Evolutionary conservation across 2,797 vertebrate species (phyloP), one percentile per base, ranked within the genome.

Genomic region (Monodelphis domestica): DNA sequence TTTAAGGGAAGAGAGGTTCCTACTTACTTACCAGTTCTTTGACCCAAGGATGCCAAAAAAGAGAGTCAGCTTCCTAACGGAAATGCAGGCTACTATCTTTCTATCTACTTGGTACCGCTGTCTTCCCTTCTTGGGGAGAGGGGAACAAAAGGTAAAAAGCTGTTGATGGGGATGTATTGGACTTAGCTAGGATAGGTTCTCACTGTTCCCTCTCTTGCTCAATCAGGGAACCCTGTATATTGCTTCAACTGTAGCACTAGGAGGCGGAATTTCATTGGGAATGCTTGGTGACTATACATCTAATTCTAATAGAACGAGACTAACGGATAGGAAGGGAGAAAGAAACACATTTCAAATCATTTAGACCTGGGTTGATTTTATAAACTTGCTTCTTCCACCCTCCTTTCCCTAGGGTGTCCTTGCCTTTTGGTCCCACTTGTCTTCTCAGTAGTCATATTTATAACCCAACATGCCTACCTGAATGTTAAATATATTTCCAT

Each of bases 61-160:
- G 84, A 50, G 50, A 53, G 12, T 30, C 78, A 2, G 88, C 9
- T 78, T 78, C 21, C 38, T 84, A 50, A 84, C 38, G 26, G 92
- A 55, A 4, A 2, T 26, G 53, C 91, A 89, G 78, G 70, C 87
- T 28, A 24, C 54, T 56, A n/a, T 59, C 12, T 14, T 2, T 88
- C 28, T 88, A 52, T 91, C 90, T 70, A 26, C 30, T 14, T 2
- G 54, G 92, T 56, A n/a, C 3, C 4, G 91, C 88, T 91, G 2
- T 51, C 29, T 26, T 54, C n/a, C 53, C 53, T 57, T 12, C 5
- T 53, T 17, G 1, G 38, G 14, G 26, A 30, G 59, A 2, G 89
- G 90, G 90, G 87, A 94, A 97, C 97, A 96, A 97, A 88, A 97
- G 97, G 95, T 97, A 97, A 96, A 95, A 78, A 26, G 70, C 26